Conservation (phyloP, 2,113 vertebrate genomes). For the Actinemys pallida region DNA sequence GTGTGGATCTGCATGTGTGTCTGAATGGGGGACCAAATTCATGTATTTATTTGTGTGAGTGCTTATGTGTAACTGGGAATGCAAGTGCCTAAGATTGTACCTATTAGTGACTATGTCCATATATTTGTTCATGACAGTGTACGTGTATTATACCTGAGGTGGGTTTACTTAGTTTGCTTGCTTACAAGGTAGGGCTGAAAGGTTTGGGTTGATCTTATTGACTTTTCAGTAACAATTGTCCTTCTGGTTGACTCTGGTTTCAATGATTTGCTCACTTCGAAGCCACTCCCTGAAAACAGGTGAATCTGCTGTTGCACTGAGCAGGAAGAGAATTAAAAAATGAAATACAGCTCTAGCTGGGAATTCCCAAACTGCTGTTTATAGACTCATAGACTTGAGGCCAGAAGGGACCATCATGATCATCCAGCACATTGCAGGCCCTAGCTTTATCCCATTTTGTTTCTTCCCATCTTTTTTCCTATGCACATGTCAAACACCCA, state of each 20-base stretch:
- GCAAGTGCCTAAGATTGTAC: neutral
- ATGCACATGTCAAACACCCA: neutral
- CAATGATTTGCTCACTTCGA: neutral
- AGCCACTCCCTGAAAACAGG: neutral
- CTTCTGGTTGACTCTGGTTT: neutral
- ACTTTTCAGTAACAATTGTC: neutral
- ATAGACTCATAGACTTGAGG: neutral
- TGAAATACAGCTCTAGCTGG: neutral
- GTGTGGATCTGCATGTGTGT: neutral
- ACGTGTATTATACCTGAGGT: neutral
- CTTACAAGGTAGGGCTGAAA: neutral
- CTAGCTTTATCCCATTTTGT: neutral
- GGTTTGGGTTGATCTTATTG: neutral
- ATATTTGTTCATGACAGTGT: neutral
- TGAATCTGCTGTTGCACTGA: neutral
- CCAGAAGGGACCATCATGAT: neutral
- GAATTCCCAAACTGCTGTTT: neutral
- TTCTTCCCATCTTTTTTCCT: neutral
- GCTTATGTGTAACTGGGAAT: neutral
- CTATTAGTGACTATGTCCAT: neutral
- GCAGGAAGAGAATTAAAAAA: neutral
- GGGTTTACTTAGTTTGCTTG: neutral
- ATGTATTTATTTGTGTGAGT: rapidly evolving
- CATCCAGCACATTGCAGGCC: neutral
- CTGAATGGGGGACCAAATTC: neutral